These are phyloP conservation scores for Stomatorhinus walkeri DNA, from an alignment of 2,797 vertebrate genomes.

Conservation along the genomic window DNA sequence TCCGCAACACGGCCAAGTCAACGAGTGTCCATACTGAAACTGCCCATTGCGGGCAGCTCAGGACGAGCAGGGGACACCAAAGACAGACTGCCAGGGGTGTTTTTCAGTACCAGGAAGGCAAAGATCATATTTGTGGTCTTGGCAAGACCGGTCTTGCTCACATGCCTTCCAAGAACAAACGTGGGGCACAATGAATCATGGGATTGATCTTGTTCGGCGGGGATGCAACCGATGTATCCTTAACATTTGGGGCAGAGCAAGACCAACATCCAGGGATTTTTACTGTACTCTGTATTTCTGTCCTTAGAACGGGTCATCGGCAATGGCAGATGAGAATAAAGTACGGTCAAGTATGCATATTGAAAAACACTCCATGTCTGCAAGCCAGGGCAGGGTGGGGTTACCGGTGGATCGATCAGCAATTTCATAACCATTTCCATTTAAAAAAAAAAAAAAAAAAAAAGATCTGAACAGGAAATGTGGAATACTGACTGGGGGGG, in stretches of 20 bases:
- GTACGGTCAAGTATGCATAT: neutral
- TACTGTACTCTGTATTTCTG: too few relatives aligned
- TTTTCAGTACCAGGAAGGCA: neutral
- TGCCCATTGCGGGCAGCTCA: neutral
- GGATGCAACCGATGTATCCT: too few relatives aligned
- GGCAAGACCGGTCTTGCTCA: neutral
- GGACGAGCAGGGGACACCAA: neutral
- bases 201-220: too few relatives aligned
- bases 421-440: neutral
- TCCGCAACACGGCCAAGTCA: conserved; percentile 4
- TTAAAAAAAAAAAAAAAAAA: neutral
- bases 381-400: neutral
- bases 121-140: neutral
- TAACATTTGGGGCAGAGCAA: too few relatives aligned
- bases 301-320: too few relatives aligned
- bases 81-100: neutral
- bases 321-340: neutral
- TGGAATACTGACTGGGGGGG: neutral
- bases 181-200: too few relatives aligned
- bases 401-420: neutral
- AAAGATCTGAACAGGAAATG: neutral
- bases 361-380: neutral
- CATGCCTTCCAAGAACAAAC: neutral
- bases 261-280: too few relatives aligned
- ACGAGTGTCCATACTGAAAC: neutral